Percentiles rank a stretch among this genome's conserved stretches.
These are phyloP conservation scores for Hipparchia sbordonii DNA, from an alignment of 2,888 invertebrate genomes.

Conservation along the genomic window DNA sequence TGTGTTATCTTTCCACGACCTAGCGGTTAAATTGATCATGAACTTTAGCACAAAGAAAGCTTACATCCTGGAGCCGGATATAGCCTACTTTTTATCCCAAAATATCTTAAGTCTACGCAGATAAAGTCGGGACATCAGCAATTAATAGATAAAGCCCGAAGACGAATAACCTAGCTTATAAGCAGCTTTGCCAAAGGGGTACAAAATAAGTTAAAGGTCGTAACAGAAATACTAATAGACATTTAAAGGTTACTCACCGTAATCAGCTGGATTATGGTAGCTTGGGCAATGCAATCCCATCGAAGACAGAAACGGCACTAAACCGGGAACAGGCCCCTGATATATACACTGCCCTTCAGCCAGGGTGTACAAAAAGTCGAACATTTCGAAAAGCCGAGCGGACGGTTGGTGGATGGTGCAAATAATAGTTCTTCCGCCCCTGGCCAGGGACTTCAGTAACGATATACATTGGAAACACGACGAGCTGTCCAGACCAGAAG, in stretches of 20 bases:
- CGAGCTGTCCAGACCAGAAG: constrained; percentile 96
- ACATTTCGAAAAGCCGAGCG: constrained; percentile 97
- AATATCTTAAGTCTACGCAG: too few species aligned
- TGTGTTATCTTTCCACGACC: too few species aligned
- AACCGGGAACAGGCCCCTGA: constrained; percentile 90
- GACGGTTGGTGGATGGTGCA: constrained; percentile 99
- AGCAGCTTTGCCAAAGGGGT: too few species aligned
- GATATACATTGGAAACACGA: constrained; percentile 97
- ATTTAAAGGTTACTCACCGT: constrained; percentile 82
- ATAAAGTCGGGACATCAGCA: too few species aligned
- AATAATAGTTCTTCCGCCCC: constrained; percentile 94
- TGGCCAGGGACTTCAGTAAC: constrained; percentile 92
- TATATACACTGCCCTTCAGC: constrained; percentile 97
- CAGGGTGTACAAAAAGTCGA: constrained; percentile 95
- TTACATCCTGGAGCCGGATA: too few species aligned
- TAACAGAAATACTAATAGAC: background rate
- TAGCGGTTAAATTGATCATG: too few species aligned
- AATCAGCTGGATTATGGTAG: constrained; percentile 98
- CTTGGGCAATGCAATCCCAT: constrained; percentile 95
- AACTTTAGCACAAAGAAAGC: too few species aligned
- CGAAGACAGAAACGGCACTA: constrained; percentile 94
- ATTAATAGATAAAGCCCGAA: too few species aligned
- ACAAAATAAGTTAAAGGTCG: background rate
- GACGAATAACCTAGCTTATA: too few species aligned
- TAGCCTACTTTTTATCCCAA: too few species aligned